Conservation (phyloP, 2,113 vertebrate species). For the Perca schrenkii region DNA sequence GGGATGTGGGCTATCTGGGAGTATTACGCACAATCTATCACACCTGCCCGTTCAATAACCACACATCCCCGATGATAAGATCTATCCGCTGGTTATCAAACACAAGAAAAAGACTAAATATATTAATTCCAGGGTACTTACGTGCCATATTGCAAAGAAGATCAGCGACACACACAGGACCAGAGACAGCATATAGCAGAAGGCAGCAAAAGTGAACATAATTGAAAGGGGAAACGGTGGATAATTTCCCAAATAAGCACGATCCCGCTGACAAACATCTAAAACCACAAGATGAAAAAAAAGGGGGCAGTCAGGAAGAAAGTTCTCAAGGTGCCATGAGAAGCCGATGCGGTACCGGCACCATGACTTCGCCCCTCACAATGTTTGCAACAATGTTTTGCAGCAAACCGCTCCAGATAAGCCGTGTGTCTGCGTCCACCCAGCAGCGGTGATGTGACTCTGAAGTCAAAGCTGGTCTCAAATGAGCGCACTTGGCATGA, state of each 20-base stretch:
- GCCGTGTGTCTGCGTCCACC: conserved; percentile 32
- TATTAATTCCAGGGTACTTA: conserved; percentile 83
- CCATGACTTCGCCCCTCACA: conserved; percentile 61
- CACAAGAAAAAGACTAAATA: background rate
- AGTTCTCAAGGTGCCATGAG: conserved; percentile 72
- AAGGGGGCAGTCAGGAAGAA: conserved; percentile 25
- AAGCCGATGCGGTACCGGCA: conserved; percentile 57
- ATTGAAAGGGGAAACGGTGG: conserved; percentile 68
- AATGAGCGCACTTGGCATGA: conserved; percentile 40
- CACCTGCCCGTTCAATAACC: conserved; percentile 26
- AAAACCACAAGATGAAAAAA: conserved; percentile 22
- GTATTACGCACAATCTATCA: conserved; percentile 14
- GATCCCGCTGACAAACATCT: conserved; percentile 64
- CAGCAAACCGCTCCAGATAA: conserved; percentile 43
- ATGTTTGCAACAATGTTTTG: conserved; percentile 67
- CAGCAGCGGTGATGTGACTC: conserved; percentile 24
- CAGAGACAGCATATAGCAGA: conserved; percentile 98
- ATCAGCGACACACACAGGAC: conserved; percentile 95
- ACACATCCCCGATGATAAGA: background rate
- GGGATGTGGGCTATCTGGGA: background rate
- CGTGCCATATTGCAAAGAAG: conserved; percentile 98
- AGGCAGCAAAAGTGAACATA: conserved; percentile 96
- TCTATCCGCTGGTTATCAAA: background rate
- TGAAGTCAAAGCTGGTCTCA: conserved; percentile 42
- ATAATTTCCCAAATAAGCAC: conserved; percentile 72